phyloP scores from a whole-genome alignment of 1,140 invertebrate species.

The Scylla paramamosain region DNA sequence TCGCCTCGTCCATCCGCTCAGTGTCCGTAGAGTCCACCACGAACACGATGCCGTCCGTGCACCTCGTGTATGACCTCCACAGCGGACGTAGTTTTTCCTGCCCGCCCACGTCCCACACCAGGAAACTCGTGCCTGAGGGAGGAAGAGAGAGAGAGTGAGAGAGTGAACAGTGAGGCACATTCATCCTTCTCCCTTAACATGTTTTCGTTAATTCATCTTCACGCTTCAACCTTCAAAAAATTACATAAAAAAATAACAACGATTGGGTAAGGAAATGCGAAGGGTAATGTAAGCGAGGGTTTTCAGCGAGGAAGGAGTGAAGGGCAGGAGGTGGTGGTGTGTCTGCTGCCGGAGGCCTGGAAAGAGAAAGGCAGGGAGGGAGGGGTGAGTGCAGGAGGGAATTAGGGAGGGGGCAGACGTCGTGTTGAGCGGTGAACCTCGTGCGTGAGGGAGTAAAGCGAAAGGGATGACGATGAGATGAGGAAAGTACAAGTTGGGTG shows the following conservation, averaged over 20 bases:
- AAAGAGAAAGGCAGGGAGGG: neutral
- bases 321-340: neutral
- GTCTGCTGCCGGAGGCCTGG: neutral
- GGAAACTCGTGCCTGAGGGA: slow-evolving; percentile 87
- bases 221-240: no score
- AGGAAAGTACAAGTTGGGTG: no score
- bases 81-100: slow-evolving; percentile 95
- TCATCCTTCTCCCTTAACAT: no score
- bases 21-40: slow-evolving; percentile 94
- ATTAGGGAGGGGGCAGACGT: neutral
- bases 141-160: neutral
- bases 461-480: neutral
- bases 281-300: no score
- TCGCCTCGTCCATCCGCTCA: slow-evolving; percentile 95
- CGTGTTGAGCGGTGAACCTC: neutral
- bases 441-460: neutral
- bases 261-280: no score
- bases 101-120: slow-evolving; percentile 96
- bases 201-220: no score
- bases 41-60: slow-evolving; percentile 97
- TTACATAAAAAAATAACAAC: no score
- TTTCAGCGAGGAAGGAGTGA: no score
- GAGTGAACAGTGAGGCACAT: neutral
- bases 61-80: slow-evolving; percentile 94
- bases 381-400: neutral